A percentile compares a stretch with the other conserved stretches of the same genome.
Conservation (phyloP, 2,888 invertebrate genomes). For the Notocelia uddmanniana region DNA sequence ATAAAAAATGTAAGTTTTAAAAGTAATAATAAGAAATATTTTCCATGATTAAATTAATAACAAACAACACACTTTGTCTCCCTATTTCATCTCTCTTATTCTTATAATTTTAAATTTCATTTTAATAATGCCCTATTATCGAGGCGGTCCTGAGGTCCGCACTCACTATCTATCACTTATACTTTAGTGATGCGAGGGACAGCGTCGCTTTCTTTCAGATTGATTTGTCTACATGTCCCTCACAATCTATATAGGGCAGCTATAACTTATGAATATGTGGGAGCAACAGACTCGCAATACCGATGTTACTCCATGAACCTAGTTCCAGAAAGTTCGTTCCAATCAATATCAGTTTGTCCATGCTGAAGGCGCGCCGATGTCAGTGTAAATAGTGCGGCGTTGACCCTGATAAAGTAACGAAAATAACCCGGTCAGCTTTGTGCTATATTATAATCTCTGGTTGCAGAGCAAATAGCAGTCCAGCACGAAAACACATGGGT, state of each 20-base stretch:
- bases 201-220: no score
- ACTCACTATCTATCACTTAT: no score
- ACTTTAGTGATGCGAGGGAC: no score
- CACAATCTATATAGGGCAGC: background rate
- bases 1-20: no score
- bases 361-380: conserved; percentile 48
- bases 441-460: conserved; percentile 65
- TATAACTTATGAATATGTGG: background rate
- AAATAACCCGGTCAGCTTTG: conserved; percentile 74
- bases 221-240: no score
- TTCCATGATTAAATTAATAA: no score
- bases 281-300: background rate
- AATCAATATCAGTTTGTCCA: conserved; percentile 47
- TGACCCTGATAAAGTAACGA: conserved; percentile 79
- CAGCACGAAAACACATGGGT: conserved; percentile 44
- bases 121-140: no score
- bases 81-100: no score
- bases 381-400: conserved; percentile 57
- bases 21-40: no score
- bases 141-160: no score
- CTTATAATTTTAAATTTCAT: no score
- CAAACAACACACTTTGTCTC: no score
- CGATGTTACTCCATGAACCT: conserved; percentile 11
- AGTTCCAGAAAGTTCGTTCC: conserved; percentile 42
- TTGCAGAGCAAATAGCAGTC: conserved; percentile 62